A percentile compares a stretch with the other conserved stretches of the same genome.
Evolutionary conservation across 2,888 invertebrate genomes (phyloP).

Genomic region (Leptinotarsa juncta): DNA sequence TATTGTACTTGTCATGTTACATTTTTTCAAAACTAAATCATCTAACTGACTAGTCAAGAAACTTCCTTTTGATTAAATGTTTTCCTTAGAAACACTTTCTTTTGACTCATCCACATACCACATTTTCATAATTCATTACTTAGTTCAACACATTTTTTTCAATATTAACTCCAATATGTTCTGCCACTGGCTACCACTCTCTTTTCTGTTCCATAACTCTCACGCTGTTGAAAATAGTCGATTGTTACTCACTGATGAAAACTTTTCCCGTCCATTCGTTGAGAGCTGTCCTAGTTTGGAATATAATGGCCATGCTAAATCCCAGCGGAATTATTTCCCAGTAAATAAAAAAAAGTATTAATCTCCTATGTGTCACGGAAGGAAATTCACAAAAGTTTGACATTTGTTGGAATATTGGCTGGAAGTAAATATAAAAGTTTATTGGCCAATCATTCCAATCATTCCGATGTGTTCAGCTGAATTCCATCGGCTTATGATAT

Average conservation of each 20-base stretch:
- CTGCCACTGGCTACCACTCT: background rate
- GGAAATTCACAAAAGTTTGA: background rate
- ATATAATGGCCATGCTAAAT: background rate
- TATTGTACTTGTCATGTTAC: no score
- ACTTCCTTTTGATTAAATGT: no score
- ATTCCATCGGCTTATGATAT: no score
- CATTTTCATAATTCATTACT: no score
- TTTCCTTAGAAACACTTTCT: no score
- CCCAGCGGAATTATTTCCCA: background rate
- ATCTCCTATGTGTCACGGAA: background rate
- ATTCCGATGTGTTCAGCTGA: no score
- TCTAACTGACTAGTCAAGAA: no score
- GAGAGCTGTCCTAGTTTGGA: slow-evolving; percentile 1
- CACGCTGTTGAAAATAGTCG: slow-evolving; percentile 6
- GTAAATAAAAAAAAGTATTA: background rate
- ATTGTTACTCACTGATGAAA: slow-evolving; percentile 11
- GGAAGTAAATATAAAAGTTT: no score
- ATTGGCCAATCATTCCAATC: no score
- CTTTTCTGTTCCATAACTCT: slow-evolving; percentile 8
- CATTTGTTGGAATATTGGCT: background rate
- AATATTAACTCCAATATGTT: background rate
- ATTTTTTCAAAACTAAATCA: no score
- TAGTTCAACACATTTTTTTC: no score
- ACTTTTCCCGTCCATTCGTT: slow-evolving; percentile 6
- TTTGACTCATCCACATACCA: no score